Conservation (phyloP, 92 coral and sea anemone species). For the Epizoanthus ramosus region DNA sequence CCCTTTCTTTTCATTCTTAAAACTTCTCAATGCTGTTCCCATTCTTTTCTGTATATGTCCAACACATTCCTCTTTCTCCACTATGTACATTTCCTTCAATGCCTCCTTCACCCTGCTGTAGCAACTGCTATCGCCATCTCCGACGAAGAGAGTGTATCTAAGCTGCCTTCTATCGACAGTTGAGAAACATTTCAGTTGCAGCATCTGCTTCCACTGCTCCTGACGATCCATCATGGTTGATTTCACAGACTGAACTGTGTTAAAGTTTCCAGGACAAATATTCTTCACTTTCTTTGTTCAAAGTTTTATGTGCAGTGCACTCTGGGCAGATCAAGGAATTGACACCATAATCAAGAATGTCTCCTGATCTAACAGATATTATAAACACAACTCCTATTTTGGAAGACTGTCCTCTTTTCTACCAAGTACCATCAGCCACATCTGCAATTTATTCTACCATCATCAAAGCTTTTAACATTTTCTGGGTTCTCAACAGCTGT, state of each 20-base stretch:
- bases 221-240: slow-evolving; percentile 52
- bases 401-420: too few species aligned
- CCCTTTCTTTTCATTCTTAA: slow-evolving; percentile 45
- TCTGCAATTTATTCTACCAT: slow-evolving; percentile 42
- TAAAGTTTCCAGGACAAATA: slow-evolving; percentile 58
- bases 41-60: slow-evolving; percentile 63
- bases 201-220: slow-evolving; percentile 65
- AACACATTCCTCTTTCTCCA: slow-evolving; percentile 60
- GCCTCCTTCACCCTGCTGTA: slow-evolving; percentile 58
- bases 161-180: slow-evolving; percentile 47
- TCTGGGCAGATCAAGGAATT: slow-evolving; percentile 68
- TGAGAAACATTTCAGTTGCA: slow-evolving; percentile 60
- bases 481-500: slow-evolving; percentile 41
- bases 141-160: slow-evolving; percentile 55
- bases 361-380: too few species aligned
- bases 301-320: slow-evolving; percentile 45
- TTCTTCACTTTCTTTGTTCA: slow-evolving; percentile 44
- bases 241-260: too few species aligned
- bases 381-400: too few species aligned
- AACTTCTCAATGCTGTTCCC: slow-evolving; percentile 45
- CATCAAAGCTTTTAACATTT: slow-evolving; percentile 4
- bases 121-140: slow-evolving; percentile 67
- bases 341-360: slow-evolving; percentile 62
- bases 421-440: slow-evolving; percentile 73
- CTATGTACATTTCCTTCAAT: slow-evolving; percentile 32